A percentile compares a stretch with the other conserved stretches of the same genome.
Conservation (phyloP, 2,113 vertebrate genomes). For the Pomatorhinus ruficollis region DNA sequence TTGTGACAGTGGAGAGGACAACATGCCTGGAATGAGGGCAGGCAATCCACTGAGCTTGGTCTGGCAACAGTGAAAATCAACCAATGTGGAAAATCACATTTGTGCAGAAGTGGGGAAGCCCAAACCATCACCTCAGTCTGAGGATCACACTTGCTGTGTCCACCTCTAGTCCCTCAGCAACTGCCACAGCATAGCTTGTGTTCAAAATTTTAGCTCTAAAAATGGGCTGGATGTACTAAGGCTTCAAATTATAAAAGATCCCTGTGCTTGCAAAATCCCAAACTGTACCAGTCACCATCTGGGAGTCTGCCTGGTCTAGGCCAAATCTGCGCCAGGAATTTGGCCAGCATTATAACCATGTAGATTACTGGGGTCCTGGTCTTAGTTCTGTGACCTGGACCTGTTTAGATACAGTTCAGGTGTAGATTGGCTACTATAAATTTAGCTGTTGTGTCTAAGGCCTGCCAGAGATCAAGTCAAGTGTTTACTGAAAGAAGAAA, state of each 20-base stretch:
- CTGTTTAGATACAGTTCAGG: not conserved
- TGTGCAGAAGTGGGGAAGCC: not conserved
- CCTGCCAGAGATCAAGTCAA: not conserved
- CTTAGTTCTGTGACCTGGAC: not conserved
- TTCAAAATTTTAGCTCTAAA: not conserved
- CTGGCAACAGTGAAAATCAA: not conserved
- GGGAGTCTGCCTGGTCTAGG: not conserved
- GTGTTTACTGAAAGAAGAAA: not conserved
- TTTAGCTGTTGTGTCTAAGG: not conserved
- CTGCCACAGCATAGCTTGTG: not conserved
- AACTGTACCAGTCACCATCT: not conserved
- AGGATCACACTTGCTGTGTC: not conserved
- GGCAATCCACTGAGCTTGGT: not conserved
- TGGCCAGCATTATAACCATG: not conserved
- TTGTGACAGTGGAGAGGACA: not conserved
- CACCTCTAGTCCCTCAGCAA: not conserved
- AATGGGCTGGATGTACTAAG: not conserved
- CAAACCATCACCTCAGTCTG: not conserved
- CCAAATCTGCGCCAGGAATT: not conserved
- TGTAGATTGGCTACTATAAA: not conserved
- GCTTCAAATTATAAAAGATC: not conserved
- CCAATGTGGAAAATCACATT: not conserved
- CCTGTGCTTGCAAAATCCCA: not conserved
- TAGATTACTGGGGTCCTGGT: not conserved
- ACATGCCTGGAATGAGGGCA: not conserved